Evolutionary conservation across 2,113 vertebrate species (phyloP).

Genomic region (Callaeas wilsoni): DNA sequence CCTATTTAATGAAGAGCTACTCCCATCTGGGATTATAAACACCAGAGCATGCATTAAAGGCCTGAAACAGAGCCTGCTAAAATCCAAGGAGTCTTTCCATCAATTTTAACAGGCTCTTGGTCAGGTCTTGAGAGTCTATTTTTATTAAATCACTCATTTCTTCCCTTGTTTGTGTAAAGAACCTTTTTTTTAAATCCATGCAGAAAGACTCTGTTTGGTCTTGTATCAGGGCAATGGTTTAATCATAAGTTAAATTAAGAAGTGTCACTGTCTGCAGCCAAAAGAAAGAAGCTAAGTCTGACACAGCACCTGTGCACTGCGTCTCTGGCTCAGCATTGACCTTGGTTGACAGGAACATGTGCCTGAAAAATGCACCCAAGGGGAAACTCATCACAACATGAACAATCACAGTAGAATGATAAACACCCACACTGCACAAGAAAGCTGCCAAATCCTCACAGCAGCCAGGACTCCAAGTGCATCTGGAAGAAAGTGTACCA

Average conservation of each 20-base stretch:
- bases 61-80: not conserved
- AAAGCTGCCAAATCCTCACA: conserved; percentile 53
- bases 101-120: not conserved
- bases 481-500: conserved; percentile 47
- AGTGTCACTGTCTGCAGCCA: conserved; percentile 13
- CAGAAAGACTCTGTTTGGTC: not conserved
- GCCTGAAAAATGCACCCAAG: conserved; percentile 60
- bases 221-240: conserved; percentile 3
- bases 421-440: conserved; percentile 53
- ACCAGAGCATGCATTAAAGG: not conserved
- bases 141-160: not conserved
- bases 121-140: not conserved
- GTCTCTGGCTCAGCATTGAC: conserved; percentile 33
- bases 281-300: not conserved
- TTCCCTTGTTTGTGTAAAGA: conserved; percentile 37
- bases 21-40: not conserved
- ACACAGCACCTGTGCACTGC: conserved; percentile 14
- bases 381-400: conserved; percentile 52
- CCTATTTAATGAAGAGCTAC: not conserved
- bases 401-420: conserved; percentile 63
- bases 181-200: not conserved
- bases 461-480: conserved; percentile 37
- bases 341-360: conserved; percentile 60
- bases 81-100: not conserved
- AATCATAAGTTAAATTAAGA: conserved; percentile 26